A percentile compares a stretch with the other conserved stretches of the same genome.
Evolutionary conservation across 1,140 invertebrate genomes (phyloP).

Genomic region (Atta texana): DNA sequence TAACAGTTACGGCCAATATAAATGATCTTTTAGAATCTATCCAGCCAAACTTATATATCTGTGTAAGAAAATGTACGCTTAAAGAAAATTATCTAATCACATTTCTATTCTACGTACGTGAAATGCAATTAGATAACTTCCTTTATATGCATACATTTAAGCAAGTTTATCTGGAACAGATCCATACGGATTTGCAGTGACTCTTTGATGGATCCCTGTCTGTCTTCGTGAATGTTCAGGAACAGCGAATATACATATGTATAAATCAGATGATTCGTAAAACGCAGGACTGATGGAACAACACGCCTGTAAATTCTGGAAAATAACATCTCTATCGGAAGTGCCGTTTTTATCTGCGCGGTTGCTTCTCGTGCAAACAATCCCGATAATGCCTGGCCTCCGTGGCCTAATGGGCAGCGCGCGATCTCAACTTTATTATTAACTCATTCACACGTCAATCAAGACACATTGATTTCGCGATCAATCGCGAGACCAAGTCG

Average conservation of each 20-base stretch:
- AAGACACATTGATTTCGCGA: constrained; percentile 50
- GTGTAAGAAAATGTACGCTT: too few relatives aligned
- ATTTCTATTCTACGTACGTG: too few relatives aligned
- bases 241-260: not conserved
- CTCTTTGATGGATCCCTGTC: too few relatives aligned
- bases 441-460: constrained; percentile 40
- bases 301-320: constrained; percentile 10
- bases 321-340: constrained; percentile 58
- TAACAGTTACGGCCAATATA: too few relatives aligned
- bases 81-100: too few relatives aligned
- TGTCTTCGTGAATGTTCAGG: not conserved
- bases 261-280: not conserved
- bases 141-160: too few relatives aligned
- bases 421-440: constrained; percentile 20
- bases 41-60: too few relatives aligned
- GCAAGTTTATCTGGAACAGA: too few relatives aligned
- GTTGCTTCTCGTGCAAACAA: constrained; percentile 48
- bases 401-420: not conserved
- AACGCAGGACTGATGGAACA: not conserved
- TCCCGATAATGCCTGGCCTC: constrained; percentile 15
- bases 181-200: too few relatives aligned
- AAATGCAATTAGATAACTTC: too few relatives aligned
- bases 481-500: not conserved
- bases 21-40: too few relatives aligned
- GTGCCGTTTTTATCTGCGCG: constrained; percentile 31